Conservation (phyloP, 2,888 invertebrate genomes). For the Acanthopleura granulata region DNA sequence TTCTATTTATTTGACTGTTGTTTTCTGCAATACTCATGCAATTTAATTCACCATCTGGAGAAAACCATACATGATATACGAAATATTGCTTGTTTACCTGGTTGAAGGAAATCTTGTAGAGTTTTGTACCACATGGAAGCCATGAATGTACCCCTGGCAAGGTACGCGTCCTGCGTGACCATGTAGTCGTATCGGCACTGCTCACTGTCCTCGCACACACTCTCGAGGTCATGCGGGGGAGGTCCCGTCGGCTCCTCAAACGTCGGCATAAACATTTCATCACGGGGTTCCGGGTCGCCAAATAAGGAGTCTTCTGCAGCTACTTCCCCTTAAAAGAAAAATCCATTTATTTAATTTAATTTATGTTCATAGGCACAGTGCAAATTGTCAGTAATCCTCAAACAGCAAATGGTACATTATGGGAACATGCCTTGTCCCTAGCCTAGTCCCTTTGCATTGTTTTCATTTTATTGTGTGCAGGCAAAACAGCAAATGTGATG, state of each 20-base stretch:
- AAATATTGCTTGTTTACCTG: slow-evolving; percentile 25
- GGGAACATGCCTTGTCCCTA: too few species aligned
- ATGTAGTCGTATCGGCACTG: slow-evolving; percentile 88
- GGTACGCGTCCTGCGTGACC: slow-evolving; percentile 85
- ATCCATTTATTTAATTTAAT: not conserved
- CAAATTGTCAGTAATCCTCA: too few species aligned
- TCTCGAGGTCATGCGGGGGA: slow-evolving; percentile 17
- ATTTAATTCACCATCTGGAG: too few species aligned
- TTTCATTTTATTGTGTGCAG: too few species aligned
- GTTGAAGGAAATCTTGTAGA: slow-evolving; percentile 27
- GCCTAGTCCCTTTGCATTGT: too few species aligned
- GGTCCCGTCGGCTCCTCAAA: slow-evolving; percentile 16
- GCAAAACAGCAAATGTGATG: too few species aligned
- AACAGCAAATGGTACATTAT: too few species aligned
- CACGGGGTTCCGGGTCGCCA: slow-evolving; percentile 25
- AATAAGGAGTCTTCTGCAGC: slow-evolving; percentile 29
- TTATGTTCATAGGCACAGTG: too few species aligned
- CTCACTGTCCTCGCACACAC: slow-evolving; percentile 28
- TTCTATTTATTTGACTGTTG: too few species aligned
- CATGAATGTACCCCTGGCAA: slow-evolving; percentile 88
- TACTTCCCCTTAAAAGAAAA: slow-evolving; percentile 46
- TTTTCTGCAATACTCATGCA: too few species aligned
- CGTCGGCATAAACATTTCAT: slow-evolving; percentile 28
- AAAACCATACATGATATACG: too few species aligned
- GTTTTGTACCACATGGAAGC: slow-evolving; percentile 25